Evolutionary conservation across 2,888 invertebrate genomes (phyloP).

Genomic region (Heliconius hortense): DNA sequence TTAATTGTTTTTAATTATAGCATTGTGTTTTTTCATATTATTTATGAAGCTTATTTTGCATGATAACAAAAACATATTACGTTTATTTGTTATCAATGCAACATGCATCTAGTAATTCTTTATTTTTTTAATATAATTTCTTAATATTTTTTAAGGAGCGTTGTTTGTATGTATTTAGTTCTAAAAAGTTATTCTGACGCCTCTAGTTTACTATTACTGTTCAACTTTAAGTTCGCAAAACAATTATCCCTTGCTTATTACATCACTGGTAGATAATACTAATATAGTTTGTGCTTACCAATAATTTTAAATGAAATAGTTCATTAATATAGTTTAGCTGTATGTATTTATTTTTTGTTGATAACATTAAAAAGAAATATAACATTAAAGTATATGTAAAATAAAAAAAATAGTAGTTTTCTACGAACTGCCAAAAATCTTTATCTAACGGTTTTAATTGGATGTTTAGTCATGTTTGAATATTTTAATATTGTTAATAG

Average conservation of each 20-base stretch:
- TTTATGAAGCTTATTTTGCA: slow-evolving; percentile 37
- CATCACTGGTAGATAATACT: neutral
- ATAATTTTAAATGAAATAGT: neutral
- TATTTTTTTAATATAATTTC: neutral
- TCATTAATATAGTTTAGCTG: neutral
- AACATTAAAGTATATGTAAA: neutral
- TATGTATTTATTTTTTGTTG: slow-evolving; percentile 9
- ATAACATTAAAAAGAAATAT: neutral
- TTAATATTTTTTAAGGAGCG: neutral
- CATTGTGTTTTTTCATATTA: slow-evolving; percentile 38
- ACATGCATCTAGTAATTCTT: neutral
- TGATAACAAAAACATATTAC: slow-evolving; percentile 25
- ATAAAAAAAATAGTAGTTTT: neutral
- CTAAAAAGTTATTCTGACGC: neutral
- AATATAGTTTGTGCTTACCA: slow-evolving; percentile 9
- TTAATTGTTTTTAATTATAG: slow-evolving; percentile 34
- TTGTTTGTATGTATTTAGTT: neutral
- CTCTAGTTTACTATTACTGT: neutral
- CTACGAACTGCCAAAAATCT: neutral
- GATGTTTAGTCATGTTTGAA: neutral
- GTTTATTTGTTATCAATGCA: neutral
- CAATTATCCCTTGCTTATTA: neutral
- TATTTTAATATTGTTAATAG: neutral
- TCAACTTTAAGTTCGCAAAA: neutral
- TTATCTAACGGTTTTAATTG: neutral